These are phyloP conservation scores for Steatornis caripensis DNA, from an alignment of 2,113 vertebrate genomes.

Conservation along the genomic window DNA sequence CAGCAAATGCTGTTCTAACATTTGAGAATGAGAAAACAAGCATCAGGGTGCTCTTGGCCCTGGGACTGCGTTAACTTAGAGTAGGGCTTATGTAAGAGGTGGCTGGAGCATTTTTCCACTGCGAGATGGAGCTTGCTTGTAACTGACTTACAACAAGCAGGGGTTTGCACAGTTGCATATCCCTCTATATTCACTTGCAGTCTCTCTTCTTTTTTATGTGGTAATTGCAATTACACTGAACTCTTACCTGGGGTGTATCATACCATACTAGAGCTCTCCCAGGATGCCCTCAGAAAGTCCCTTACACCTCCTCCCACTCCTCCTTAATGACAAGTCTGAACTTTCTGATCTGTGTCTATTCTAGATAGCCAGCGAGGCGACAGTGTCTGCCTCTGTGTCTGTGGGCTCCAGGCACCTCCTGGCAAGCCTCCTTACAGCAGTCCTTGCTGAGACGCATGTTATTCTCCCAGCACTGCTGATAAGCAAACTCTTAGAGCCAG, in stretches of 20 bases:
- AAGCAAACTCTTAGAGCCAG: neutral
- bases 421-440: neutral
- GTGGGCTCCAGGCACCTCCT: neutral
- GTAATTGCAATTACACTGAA: neutral
- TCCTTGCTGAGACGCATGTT: neutral
- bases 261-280: neutral
- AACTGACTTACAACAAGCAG: neutral
- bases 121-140: neutral
- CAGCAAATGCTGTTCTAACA: neutral
- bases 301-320: neutral
- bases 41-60: neutral
- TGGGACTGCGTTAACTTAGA: neutral
- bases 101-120: neutral
- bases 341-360: neutral
- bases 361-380: fast-evolving
- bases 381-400: neutral
- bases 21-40: neutral
- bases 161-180: neutral
- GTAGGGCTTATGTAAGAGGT: neutral
- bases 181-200: neutral
- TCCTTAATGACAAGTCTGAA: neutral
- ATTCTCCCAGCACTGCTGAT: neutral
- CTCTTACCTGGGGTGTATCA: neutral
- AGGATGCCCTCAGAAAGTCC: neutral
- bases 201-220: neutral